Evolutionary conservation across 2,888 invertebrate species (phyloP).

Genomic region (Listrodromus nycthemerus): DNA sequence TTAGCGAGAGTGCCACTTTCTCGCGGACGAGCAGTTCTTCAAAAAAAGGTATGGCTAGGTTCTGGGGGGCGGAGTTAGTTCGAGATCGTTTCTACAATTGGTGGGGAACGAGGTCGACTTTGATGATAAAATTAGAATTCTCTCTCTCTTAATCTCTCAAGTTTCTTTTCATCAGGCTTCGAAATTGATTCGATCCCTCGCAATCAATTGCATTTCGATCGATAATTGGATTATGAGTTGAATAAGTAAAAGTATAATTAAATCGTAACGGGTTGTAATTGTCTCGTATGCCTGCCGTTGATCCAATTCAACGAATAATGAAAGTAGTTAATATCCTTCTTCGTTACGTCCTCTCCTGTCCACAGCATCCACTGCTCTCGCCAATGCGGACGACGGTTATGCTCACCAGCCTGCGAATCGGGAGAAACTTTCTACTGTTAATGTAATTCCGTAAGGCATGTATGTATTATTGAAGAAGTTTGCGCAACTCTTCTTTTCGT

Average conservation of each 20-base stretch:
- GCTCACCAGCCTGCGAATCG: slow-evolving; percentile 17
- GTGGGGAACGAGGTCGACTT: slow-evolving; percentile 18
- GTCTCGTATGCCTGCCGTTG: not conserved
- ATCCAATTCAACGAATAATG: slow-evolving; percentile 33
- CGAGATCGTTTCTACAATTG: slow-evolving; percentile 31
- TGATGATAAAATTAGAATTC: slow-evolving; percentile 31
- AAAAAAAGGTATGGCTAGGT: slow-evolving; percentile 32
- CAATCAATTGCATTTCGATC: slow-evolving; percentile 41
- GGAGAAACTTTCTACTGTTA: slow-evolving; percentile 67
- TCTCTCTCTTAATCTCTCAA: not conserved
- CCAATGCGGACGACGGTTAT: slow-evolving; percentile 35
- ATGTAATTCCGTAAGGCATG: slow-evolving; percentile 63
- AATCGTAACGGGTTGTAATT: slow-evolving; percentile 23
- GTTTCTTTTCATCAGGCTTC: slow-evolving; percentile 19
- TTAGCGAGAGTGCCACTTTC: slow-evolving; percentile 66
- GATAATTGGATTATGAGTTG: slow-evolving; percentile 27
- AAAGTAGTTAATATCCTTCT: slow-evolving; percentile 26
- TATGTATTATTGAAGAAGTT: slow-evolving; percentile 56
- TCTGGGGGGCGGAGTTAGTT: slow-evolving; percentile 17
- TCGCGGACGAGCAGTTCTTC: slow-evolving; percentile 50
- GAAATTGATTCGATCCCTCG: slow-evolving; percentile 2
- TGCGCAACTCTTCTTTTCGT: slow-evolving; percentile 52
- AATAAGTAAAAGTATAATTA: slow-evolving; percentile 12
- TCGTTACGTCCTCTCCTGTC: not conserved
- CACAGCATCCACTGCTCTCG: slow-evolving; percentile 16